A percentile compares a stretch with the other conserved stretches of the same genome.
Conservation (phyloP, 2,888 invertebrate genomes). For the Amiota minor region DNA sequence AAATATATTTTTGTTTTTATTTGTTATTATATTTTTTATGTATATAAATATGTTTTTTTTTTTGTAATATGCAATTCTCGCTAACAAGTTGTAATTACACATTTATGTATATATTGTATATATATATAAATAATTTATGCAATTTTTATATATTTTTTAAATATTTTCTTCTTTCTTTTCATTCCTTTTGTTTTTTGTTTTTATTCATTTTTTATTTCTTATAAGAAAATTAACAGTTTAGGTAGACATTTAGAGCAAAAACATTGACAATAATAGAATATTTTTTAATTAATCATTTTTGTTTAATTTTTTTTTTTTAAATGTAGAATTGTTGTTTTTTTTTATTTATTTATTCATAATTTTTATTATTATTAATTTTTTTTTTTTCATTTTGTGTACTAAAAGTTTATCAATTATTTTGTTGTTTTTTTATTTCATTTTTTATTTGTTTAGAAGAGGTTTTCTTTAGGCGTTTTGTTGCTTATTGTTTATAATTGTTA, state of each 20-base stretch:
- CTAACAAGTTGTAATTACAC: conserved; percentile 55
- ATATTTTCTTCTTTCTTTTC: neutral
- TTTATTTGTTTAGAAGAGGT: conserved; percentile 20
- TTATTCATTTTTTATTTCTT: conserved; percentile 4
- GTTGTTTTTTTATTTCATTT: conserved; percentile 12
- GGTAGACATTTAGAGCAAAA: conserved; percentile 69
- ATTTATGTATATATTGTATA: conserved; percentile 41
- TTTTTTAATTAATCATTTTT: conserved; percentile 35
- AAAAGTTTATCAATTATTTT: conserved; percentile 52
- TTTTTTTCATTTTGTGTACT: conserved; percentile 51
- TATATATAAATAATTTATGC: conserved; percentile 24
- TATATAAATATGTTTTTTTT: conserved; percentile 30
- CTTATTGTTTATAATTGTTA: conserved; percentile 65
- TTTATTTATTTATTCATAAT: conserved; percentile 40
- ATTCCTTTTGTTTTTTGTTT: conserved; percentile 19
- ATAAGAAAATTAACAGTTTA: conserved; percentile 56
- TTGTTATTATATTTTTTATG: conserved; percentile 31
- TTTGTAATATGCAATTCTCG: conserved; percentile 39
- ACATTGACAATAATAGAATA: conserved; percentile 65
- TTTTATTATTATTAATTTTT: conserved; percentile 21
- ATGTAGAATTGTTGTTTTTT: conserved; percentile 32
- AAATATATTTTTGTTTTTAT: conserved; percentile 7
- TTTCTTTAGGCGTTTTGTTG: conserved; percentile 50
- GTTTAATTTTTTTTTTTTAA: conserved; percentile 42
- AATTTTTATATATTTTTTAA: conserved; percentile 38